A percentile compares a stretch with the other conserved stretches of the same genome.
Evolutionary conservation across 2,113 vertebrate species (phyloP).

Genomic region (Pteruthius melanotis): DNA sequence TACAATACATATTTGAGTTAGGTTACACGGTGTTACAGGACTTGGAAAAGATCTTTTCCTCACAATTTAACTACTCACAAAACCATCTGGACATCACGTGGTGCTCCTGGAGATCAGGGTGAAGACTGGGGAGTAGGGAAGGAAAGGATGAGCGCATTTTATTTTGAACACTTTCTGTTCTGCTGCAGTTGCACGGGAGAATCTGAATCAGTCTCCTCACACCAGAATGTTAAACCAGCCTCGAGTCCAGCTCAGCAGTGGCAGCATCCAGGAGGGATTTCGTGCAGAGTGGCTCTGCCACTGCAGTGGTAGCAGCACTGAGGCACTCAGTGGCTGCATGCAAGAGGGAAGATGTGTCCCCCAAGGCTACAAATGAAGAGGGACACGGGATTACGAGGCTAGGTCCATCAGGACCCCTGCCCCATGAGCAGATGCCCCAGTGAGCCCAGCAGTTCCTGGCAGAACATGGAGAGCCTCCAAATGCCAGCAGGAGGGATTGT

Average conservation of each 20-base stretch:
- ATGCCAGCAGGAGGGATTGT: accelerated
- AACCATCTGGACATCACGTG: accelerated
- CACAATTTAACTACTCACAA: neutral
- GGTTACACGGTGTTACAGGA: neutral
- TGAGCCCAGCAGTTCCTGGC: neutral
- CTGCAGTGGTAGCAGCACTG: accelerated
- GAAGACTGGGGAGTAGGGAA: neutral
- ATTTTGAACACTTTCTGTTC: neutral
- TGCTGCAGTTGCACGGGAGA: neutral
- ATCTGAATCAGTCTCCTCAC: neutral
- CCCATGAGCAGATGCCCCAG: accelerated
- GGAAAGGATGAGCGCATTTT: neutral
- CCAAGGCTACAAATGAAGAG: neutral
- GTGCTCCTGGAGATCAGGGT: neutral
- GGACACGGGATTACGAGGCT: neutral
- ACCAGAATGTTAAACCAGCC: neutral
- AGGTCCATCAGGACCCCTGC: neutral
- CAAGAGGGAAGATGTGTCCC: neutral
- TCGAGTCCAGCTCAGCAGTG: accelerated
- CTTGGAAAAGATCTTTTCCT: neutral
- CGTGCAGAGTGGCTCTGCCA: accelerated
- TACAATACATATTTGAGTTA: neutral
- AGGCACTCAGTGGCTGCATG: neutral
- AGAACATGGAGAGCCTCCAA: neutral
- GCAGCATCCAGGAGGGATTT: neutral